Percentiles rank a stretch among this genome's conserved stretches.
Conservation (phyloP, 2,113 vertebrate species). For the Chaenocephalus aceratus region DNA sequence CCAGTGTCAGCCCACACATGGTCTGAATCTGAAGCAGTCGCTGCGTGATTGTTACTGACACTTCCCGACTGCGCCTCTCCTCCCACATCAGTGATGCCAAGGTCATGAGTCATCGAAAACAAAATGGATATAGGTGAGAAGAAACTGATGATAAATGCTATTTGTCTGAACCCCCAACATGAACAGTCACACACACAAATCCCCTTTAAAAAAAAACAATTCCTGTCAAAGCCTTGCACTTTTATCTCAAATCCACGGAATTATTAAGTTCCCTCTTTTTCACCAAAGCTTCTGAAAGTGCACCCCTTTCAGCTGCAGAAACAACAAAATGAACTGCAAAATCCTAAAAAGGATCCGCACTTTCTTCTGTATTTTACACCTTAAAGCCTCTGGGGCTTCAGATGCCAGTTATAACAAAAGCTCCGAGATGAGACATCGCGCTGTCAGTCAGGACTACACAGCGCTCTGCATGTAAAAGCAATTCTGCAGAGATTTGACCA, state of each 20-base stretch:
- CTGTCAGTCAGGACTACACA: not conserved
- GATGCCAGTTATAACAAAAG: not conserved
- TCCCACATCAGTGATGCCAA: constrained; percentile 50
- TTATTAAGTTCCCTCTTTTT: constrained; percentile 1
- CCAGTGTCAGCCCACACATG: constrained; percentile 19
- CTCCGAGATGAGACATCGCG: not conserved
- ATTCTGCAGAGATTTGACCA: constrained; percentile 5
- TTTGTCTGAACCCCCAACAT: not conserved
- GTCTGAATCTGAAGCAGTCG: constrained; percentile 35
- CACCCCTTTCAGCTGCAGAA: not conserved
- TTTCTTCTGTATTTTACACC: constrained; percentile 7
- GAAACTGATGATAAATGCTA: constrained; percentile 18
- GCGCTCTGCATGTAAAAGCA: not conserved
- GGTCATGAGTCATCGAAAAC: constrained; percentile 60
- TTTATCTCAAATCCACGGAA: not conserved
- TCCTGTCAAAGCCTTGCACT: not conserved
- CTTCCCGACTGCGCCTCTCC: constrained; percentile 42
- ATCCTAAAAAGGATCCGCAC: not conserved
- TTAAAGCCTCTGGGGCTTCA: constrained; percentile 15
- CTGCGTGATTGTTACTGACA: constrained; percentile 54
- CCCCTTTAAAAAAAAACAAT: not conserved
- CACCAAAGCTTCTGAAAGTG: not conserved
- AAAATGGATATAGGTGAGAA: constrained; percentile 44
- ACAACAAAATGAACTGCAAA: constrained; percentile 8
- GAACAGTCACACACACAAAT: constrained; percentile 18